Base-by-base conservation (phyloP, 2,888 invertebrate species). In the Philonicus albiceps region DNA sequence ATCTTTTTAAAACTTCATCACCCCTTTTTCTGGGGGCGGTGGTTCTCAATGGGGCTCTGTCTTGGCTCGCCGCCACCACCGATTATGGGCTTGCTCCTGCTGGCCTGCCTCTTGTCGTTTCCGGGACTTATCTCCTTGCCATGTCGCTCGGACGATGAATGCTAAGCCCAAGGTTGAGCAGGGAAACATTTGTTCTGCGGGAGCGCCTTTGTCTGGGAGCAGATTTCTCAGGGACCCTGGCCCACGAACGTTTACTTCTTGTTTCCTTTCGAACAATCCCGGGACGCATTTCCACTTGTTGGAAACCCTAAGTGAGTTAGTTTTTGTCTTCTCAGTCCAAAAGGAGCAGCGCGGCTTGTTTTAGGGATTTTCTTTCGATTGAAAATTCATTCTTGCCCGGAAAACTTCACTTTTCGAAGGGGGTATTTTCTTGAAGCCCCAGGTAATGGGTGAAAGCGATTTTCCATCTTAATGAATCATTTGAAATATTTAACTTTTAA, bases 1-100 rank as follows among this genome's bases (percentile, higher is more conserved):
- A 87, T 87, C 87, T 87, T 86, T 87, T 87, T 87, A 86, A 86
- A 87, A 86, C 87, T 87, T 87, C 81, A 85, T 87, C 87, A 87
- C 87, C 87, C 87, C 86, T 87, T 87, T n/a, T 85, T 86, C 72
- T 64, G 11, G 64, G 64, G 64, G 19, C 27, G 22, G 64, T 8
- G 27, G 3, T 7, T 22, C 64, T 37, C 74, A 34, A 74, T 74
- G 74, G 31, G 74, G 74, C 74, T 30, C n/a, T 16, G 31, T n/a
- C 74, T 74, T 49, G 49, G 49, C 49, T 49, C 49, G 49, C 49
- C 49, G 49, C 49, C 49, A 49, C 49, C 49, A 49, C 49, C 49
- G 49, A 49, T 49, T 49, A 49, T 5, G 49, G n/a, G n/a, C n/a
- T n/a, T 49, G n/a, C 49, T 49, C 49, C 49, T n/a, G n/a, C n/a